Base-by-base conservation (phyloP, 2,113 vertebrate species). In the Lontra canadensis region DNA sequence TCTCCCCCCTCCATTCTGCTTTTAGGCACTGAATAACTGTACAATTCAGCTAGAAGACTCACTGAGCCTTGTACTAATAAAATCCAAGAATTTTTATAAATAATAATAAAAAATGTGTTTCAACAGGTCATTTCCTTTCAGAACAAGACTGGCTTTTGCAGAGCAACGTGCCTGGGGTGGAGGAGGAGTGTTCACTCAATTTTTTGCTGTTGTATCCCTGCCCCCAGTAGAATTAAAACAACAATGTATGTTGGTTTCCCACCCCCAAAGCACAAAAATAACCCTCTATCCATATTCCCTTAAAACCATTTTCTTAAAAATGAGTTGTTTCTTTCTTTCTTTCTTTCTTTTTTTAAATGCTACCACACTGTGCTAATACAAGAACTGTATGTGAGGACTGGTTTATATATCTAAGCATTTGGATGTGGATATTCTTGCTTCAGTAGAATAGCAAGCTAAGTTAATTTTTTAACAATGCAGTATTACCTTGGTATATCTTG, bases 381-480 rank as follows among this genome's bases (percentile, higher is more conserved):
- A 63, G n/a, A 90, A 39, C 55, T 90, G 18, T 87, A 31, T 80
- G 4, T 83, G 80, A 63, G 80, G 85, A 18, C 47, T 44, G 31
- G 31, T 73, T 96, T 76, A 67, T 5, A 34, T 34, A 95, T 59
- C 79, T 94, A 86, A 90, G 59, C 84, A 81, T 81, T 97, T 90
- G 84, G 49, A 88, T 94, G 29, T 57, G 78, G 55, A 6, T 81
- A 78, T 85, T 94, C 88, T 81, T 98, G 86, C 93, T 93, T 97
- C 91, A 95, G 87, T 39, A 95, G 98, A 95, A 98, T 98, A 98
- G 92, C 97, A 98, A 98, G 98, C 97, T 93, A 97, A 98, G 94
- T 98, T 98, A 98, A 98, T 98, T 99, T 98, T 98, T 98, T 97
- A 98, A 98, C 98, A 98, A 98, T 98, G 97, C 95, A 83, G 90